These are phyloP conservation scores for Heteromurus nitidus DNA, from an alignment of 2,888 invertebrate species.

Conservation along the genomic window DNA sequence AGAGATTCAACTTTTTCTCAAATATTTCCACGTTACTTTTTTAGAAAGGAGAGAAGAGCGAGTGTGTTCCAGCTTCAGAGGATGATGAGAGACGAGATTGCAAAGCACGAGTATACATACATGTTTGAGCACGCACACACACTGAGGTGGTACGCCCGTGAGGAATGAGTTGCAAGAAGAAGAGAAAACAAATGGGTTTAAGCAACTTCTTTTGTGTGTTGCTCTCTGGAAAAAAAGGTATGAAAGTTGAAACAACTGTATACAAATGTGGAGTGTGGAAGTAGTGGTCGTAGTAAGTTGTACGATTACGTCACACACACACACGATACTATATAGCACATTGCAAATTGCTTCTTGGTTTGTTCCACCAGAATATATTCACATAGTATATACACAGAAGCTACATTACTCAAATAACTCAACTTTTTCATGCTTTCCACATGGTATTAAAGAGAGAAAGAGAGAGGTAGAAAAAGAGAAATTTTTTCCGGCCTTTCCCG, in stretches of 20 bases:
- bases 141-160: too few relatives aligned
- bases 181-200: too few relatives aligned
- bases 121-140: too few relatives aligned
- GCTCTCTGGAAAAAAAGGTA: neutral
- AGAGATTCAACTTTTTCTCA: too few relatives aligned
- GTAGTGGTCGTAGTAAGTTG: constrained; percentile 29
- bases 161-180: constrained; percentile 26
- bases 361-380: too few relatives aligned
- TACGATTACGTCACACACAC: constrained; percentile 47
- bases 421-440: constrained; percentile 34
- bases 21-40: constrained; percentile 29
- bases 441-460: constrained; percentile 36
- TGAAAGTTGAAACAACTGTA: constrained; percentile 26
- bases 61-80: too few relatives aligned
- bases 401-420: constrained; percentile 23
- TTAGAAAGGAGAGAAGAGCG: constrained; percentile 31
- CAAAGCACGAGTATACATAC: too few relatives aligned
- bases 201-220: constrained; percentile 30
- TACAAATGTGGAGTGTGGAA: neutral
- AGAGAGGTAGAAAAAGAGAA: constrained; percentile 5
- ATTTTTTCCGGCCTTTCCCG: constrained; percentile 49
- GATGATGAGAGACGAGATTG: too few relatives aligned
- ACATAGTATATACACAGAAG: too few relatives aligned
- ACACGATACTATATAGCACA: constrained; percentile 37
- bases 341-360: constrained; percentile 6